Evolutionary conservation across 2,888 invertebrate genomes (phyloP).

Genomic region (Pterostichus madidus): DNA sequence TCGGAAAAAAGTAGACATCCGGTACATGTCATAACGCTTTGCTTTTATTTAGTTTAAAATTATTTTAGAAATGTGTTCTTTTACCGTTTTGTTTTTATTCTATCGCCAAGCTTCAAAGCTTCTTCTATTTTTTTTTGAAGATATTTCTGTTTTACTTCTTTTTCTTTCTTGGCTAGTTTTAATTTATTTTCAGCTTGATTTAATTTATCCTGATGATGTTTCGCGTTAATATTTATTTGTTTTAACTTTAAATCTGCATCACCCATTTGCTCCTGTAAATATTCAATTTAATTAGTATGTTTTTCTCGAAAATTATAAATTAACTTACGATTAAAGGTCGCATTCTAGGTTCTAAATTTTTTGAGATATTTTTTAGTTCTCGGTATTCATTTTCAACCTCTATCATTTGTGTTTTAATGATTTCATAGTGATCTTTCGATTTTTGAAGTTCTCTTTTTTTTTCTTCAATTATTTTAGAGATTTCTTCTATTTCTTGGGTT

Average conservation of each 20-base stretch:
- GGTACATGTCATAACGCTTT: too few species aligned
- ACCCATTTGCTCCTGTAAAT: slow-evolving; percentile 77
- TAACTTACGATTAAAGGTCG: slow-evolving; percentile 71
- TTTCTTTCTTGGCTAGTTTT: slow-evolving; percentile 72
- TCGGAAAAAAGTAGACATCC: too few species aligned
- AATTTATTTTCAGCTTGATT: slow-evolving; percentile 71
- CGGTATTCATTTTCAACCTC: slow-evolving; percentile 75
- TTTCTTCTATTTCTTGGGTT: slow-evolving; percentile 74
- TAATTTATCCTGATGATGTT: slow-evolving; percentile 71
- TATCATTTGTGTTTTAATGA: slow-evolving; percentile 72
- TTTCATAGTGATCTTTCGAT: slow-evolving; percentile 72
- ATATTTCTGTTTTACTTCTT: slow-evolving; percentile 77
- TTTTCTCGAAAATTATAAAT: not conserved
- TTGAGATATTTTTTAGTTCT: slow-evolving; percentile 71
- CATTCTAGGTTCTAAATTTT: slow-evolving; percentile 72
- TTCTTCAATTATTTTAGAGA: slow-evolving; percentile 75
- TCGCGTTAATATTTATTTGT: slow-evolving; percentile 72
- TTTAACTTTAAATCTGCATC: slow-evolving; percentile 77
- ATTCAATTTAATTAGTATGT: slow-evolving; percentile 13
- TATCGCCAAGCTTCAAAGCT: slow-evolving; percentile 77
- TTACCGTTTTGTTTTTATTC: slow-evolving; percentile 79
- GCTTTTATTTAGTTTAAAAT: slow-evolving; percentile 32
- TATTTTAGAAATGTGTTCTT: slow-evolving; percentile 11
- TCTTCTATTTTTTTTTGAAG: slow-evolving; percentile 76
- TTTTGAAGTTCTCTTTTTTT: slow-evolving; percentile 74